Conservation (phyloP, 2,113 vertebrate species). For the Polypterus senegalus region DNA sequence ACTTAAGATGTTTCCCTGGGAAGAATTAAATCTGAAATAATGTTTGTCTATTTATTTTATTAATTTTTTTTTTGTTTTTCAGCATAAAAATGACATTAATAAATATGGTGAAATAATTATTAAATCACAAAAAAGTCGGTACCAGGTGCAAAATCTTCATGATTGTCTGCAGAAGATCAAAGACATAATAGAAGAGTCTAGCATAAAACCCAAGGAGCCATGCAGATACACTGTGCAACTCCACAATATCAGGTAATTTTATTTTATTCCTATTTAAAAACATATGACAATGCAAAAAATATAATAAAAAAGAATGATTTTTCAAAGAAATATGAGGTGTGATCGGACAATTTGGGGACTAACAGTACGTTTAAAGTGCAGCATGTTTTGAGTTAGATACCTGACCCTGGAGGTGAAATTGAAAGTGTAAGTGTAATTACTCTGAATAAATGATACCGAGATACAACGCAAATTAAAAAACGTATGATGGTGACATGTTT, state of each 20-base stretch:
- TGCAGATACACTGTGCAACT: conserved; percentile 50
- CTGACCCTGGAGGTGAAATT: no score
- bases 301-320: no score
- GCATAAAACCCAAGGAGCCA: conserved; percentile 41
- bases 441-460: no score
- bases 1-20: no score
- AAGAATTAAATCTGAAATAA: no score
- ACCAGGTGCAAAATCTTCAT: conserved; percentile 74
- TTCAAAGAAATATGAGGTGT: no score
- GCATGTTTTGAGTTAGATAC: not conserved
- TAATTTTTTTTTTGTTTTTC: conserved; percentile 6
- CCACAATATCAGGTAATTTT: conserved; percentile 55
- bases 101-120: conserved; percentile 75
- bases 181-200: conserved; percentile 60
- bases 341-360: no score
- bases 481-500: no score
- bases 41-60: not conserved
- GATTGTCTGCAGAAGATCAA: conserved; percentile 79
- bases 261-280: conserved; percentile 10
- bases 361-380: not conserved
- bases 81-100: conserved; percentile 80
- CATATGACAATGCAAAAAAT: no score
- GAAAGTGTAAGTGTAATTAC: no score
- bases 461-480: no score
- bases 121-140: conserved; percentile 72